Percentiles rank a stretch among this genome's conserved stretches.
Conservation (phyloP, 2,888 invertebrate species). For the Torymus auratus region DNA sequence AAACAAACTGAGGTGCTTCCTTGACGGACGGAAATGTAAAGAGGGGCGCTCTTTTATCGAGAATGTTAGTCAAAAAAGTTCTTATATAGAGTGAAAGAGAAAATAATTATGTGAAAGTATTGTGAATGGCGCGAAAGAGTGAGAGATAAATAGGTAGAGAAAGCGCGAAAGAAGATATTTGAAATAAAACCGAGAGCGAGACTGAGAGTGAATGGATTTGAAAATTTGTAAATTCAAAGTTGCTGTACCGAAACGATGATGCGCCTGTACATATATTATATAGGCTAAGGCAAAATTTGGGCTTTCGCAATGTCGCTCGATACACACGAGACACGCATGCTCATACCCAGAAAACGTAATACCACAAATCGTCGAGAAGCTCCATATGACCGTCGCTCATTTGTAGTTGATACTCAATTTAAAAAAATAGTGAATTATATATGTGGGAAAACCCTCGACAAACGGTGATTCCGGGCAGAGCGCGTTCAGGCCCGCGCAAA, state of each 20-base stretch:
- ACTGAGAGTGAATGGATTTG: constrained; percentile 37
- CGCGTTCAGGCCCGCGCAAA: constrained; percentile 28
- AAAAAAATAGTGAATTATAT: constrained; percentile 20
- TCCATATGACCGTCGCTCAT: constrained; percentile 45
- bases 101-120: constrained; percentile 18
- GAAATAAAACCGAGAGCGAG: constrained; percentile 13
- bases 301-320: constrained; percentile 59
- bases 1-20: constrained; percentile 54
- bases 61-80: constrained; percentile 41
- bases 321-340: constrained; percentile 36
- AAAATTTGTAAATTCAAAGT: constrained; percentile 59
- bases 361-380: constrained; percentile 40
- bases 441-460: constrained; percentile 51
- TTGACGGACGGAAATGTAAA: constrained; percentile 37
- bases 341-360: constrained; percentile 35
- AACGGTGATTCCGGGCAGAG: constrained; percentile 40
- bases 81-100: constrained; percentile 32
- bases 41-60: constrained; percentile 37
- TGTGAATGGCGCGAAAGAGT: constrained; percentile 29
- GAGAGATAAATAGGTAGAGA: constrained; percentile 19
- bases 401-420: constrained; percentile 41
- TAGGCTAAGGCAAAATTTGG: constrained; percentile 60
- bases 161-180: constrained; percentile 23
- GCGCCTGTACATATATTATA: constrained; percentile 59
- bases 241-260: constrained; percentile 52